Evolutionary conservation across 2,888 invertebrate genomes (phyloP), one percentile per base, ranked within the genome.

Genomic region (Drosophila recens): DNA sequence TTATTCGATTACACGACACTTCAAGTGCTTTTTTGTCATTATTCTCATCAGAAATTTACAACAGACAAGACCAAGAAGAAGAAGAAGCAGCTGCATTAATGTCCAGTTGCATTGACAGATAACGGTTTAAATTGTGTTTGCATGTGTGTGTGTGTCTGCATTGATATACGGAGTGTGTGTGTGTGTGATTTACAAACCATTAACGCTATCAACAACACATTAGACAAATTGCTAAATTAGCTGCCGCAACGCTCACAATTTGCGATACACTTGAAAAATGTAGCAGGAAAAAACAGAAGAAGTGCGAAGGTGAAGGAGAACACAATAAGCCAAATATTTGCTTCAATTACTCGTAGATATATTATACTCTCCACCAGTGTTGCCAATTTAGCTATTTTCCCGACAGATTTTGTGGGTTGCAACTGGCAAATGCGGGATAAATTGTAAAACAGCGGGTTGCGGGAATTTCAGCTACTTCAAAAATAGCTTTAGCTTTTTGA

Each of bases 171-270:
- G 36, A 75, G 67, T 70, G 78, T 23, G 23, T 23, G 23, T 23
- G 23, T 84, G 78, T 84, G 72, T 87, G 89, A 89, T 89, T 87
- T 89, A 85, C 86, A 85, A 82, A 85, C 59, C 82, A 85, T 89
- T 87, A 89, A 59, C 79, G 71, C 79, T 87, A 85, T 89, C 90
- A 87, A 87, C 68, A 73, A 73, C 75, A 89, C 73, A 84, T 84
- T 89, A 89, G 86, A 89, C 87, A 84, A 84, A 89, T 89, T 89
- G 82, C 74, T 79, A 87, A 87, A 89, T 89, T 79, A 79, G 83
- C 89, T 87, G 84, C 73, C 69, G 78, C 73, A 45, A 34, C 20
- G 49, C 79, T 73, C 74, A 58, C 68, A 48, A 45, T 62, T 68
- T 48, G 62, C 66, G 70, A 69, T 63, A 70, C 56, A 66, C 59